These are phyloP conservation scores for Meda fulgida DNA, from an alignment of 2,797 vertebrate genomes.

Conservation along the genomic window DNA sequence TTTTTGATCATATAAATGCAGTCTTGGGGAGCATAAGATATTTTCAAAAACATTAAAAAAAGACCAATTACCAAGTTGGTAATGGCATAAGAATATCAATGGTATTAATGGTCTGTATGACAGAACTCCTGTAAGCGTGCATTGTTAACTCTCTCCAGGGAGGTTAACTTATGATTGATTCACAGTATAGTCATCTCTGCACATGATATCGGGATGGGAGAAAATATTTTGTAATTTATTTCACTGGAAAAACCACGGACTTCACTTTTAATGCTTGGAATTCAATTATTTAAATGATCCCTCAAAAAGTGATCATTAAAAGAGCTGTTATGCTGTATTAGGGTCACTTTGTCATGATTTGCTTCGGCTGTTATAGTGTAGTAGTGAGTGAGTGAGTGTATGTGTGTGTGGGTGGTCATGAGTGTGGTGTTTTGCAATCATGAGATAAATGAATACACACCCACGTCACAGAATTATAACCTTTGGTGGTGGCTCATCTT, in stretches of 20 bases:
- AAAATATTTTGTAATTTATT: not conserved
- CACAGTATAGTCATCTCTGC: not conserved
- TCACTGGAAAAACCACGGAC: not conserved
- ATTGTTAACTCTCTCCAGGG: not conserved
- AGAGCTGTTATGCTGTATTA: not conserved
- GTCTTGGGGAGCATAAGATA: too few relatives aligned
- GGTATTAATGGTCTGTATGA: not conserved
- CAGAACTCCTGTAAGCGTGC: not conserved
- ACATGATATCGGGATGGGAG: not conserved
- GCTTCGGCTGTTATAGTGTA: constrained; percentile 13
- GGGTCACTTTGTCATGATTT: constrained; percentile 22
- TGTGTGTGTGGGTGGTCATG: constrained; percentile 2
- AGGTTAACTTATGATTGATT: not conserved
- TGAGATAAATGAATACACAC: constrained; percentile 55
- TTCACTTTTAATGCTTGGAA: constrained; percentile 2
- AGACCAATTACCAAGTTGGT: not conserved
- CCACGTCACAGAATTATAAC: constrained; percentile 51
- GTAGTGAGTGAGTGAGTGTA: not conserved
- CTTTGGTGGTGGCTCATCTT: constrained; percentile 62
- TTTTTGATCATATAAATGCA: too few relatives aligned
- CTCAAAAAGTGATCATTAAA: not conserved
- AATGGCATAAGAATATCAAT: not conserved
- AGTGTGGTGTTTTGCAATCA: constrained; percentile 52
- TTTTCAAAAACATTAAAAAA: not conserved
- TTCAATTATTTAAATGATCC: constrained; percentile 22